Evolutionary conservation across 2,888 invertebrate genomes (phyloP), one percentile per base, ranked within the genome.

Genomic region (Ophioninae sp.): DNA sequence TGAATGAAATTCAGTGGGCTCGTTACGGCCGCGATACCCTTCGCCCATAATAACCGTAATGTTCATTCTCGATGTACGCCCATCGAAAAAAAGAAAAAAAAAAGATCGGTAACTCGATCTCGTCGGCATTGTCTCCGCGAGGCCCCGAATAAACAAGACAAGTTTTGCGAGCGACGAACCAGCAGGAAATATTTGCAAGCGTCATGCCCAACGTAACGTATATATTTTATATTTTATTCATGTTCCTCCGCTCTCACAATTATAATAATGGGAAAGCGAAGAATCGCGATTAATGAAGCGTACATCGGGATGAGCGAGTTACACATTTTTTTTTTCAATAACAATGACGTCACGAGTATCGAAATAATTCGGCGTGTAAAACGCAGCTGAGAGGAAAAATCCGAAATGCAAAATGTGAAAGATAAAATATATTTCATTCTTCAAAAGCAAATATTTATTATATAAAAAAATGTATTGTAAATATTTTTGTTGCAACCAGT

Each of bases 91-190:
- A 72, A 58, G 58, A 77, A 72, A 58, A 30, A 71, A 74, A 72
- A 80, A 72, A 63, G 72, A 83, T 81, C 77, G 65, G 83, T 83
- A 83, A 83, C 74, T 74, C 64, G 83, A 83, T 83, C 68, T 67
- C 65, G 17, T 13, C 44, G 59, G 59, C 67, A 78, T 83, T 83
- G 77, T 81, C 74, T 83, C 69, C 74, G 44, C 41, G 71, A 69
- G 61, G 65, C 71, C 81, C 71, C 56, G 74, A 65, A 75, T 51
- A 41, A 81, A 83, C 65, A 77, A 58, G 79, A 71, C 64, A 17
- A 64, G 74, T 17, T 51, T 30, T 44, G 68, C 30, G 58, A 64
- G 41, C 41, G 20, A 44, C n/a, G 65, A 56, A 51, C 51, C 20
- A 61, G 61, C 13, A 39, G 39, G 39, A 64, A 23, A 56, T 83